Evolutionary conservation across 2,888 invertebrate genomes (phyloP), one percentile per base, ranked within the genome.

Genomic region (Torymus texanus): DNA sequence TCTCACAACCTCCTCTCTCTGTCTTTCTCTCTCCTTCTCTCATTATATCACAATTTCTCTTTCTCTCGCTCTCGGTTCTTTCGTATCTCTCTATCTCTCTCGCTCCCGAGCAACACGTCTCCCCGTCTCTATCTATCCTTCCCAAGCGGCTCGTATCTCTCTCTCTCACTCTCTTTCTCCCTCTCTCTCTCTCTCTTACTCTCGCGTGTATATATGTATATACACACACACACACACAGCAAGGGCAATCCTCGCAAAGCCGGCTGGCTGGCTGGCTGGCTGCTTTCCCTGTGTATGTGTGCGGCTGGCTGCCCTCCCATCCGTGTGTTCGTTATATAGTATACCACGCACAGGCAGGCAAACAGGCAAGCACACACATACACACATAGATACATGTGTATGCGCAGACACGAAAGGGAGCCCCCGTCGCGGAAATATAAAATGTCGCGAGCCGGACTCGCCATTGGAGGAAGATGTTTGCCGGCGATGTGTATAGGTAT

Each of bases 381-480:
- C 2, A 80, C 70, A 68, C 75, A 78, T 67, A 68, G 56, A 41
- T 24, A 21, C 75, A 63, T 41, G 51, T 62, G 72, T 41, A 8
- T 8, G 21, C 78, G 81, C 79, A 78, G 41, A 63, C 66, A 18
- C 41, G 41, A 41, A 41, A 29, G 24, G 53, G 76, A 77, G 59
- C 61, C 68, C 78, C 79, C 65, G 24, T 66, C 59, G 41, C 41
- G 73, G 67, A 81, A 81, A 80, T 82, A 81, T 81, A 82, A 82
- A 76, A 80, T 83, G 83, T 82, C 84, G 83, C 84, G 84, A 77
- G 82, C 84, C 84, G 79, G 85, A 78, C 82, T 84, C 82, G 75
- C 82, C 87, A 89, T 88, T 86, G 88, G 86, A 79, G 81, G 85
- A 84, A 84, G 87, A 87, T 86, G 84, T 81, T 83, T 79, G 77